These are phyloP conservation scores for Vanessa atalanta DNA, from an alignment of 1,140 invertebrate species.

Conservation along the genomic window DNA sequence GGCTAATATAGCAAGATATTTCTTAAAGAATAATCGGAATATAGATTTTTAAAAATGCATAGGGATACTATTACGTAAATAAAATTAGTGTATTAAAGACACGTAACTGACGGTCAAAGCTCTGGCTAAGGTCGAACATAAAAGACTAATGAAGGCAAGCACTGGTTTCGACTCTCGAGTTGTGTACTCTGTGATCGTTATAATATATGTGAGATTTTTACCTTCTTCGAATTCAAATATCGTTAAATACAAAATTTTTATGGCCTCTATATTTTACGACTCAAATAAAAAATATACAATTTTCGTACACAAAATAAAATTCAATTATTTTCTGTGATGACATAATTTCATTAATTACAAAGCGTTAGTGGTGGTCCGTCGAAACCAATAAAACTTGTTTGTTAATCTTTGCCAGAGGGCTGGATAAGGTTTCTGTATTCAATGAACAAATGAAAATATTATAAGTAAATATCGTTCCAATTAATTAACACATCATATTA, in stretches of 20 bases:
- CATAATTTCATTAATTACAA: neutral
- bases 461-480: no score
- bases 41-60: no score
- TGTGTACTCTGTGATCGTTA: neutral
- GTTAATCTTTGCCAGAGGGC: neutral
- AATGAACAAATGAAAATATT: no score
- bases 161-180: neutral
- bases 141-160: constrained; percentile 4
- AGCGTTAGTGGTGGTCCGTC: neutral
- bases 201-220: neutral
- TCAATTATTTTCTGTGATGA: neutral
- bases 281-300: neutral
- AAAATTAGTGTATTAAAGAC: neutral
- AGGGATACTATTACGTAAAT: no score
- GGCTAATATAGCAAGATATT: no score
- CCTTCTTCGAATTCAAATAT: neutral
- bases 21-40: no score
- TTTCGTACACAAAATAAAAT: neutral
- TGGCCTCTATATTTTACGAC: neutral
- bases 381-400: constrained; percentile 1
- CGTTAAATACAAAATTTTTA: neutral
- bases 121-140: neutral
- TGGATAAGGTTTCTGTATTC: neutral
- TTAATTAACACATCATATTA: no score
- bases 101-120: neutral